Evolutionary conservation across 2,888 invertebrate genomes (phyloP), one percentile per base, ranked within the genome.

Genomic region (Chironomus tentans): DNA sequence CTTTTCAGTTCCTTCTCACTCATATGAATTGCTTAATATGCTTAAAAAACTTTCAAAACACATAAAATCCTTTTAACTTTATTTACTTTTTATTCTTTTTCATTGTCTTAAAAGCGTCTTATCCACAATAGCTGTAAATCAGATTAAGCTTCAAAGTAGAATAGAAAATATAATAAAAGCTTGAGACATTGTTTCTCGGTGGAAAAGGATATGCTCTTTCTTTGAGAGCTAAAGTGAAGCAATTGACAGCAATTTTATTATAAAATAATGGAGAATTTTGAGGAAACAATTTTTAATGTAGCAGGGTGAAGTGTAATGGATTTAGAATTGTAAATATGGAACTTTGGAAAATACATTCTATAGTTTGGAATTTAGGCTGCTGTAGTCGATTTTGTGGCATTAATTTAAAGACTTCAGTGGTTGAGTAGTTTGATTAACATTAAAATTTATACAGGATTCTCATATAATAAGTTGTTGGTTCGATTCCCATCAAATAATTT

Each of bases 131-230:
- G 56, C 61, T 15, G 71, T 56, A 71, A 71, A 71, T 71, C 71
- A 71, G 71, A 71, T 71, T 71, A 71, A 18, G n/a, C 61, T 56
- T 56, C 56, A 56, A 56, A 56, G 56, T 18, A 6, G 50, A 50
- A 50, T n/a, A 50, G 15, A 50, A 18, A 56, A 56, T 18, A 6
- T 18, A 56, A 71, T 56, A 56, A 71, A 71, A 71, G 56, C 71
- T 71, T 71, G 28, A 24, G 13, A 65, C 18, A 21, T 13, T 56
- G 22, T 50, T 18, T 38, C 21, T 18, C 21, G 22, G 68, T 13
- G 46, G n/a, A 3, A 47, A 47, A 46, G 15, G 15, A 46, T 56
- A 24, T 56, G 24, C 56, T 24, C n/a, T n/a, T 18, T 2, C 15
- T 56, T 56, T 56, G 7, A 38, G 10, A 10, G 38, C 38, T 38